Conservation (phyloP, 2,888 invertebrate species). For the Heteromyza rotundicornis region DNA sequence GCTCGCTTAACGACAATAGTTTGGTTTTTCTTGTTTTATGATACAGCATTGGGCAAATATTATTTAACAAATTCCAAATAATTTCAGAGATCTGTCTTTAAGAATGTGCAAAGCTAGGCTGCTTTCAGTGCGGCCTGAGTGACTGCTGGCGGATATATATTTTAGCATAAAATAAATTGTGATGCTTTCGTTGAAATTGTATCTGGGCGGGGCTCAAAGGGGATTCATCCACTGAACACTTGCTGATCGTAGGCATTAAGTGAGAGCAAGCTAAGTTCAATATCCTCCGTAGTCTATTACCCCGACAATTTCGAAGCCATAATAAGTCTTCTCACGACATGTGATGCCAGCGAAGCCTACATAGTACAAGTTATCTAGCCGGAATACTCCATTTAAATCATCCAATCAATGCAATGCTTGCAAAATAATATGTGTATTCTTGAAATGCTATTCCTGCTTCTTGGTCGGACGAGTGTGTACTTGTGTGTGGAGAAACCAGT, state of each 20-base stretch:
- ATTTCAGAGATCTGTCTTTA: background rate
- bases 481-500: background rate
- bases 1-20: too few species aligned
- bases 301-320: background rate
- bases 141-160: background rate
- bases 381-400: background rate
- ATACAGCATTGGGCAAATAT: background rate
- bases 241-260: too few species aligned
- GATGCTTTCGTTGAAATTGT: background rate
- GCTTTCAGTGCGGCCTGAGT: background rate
- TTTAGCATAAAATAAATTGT: background rate
- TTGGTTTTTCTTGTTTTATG: too few species aligned
- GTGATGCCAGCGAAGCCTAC: background rate
- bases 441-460: background rate
- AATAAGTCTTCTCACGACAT: background rate
- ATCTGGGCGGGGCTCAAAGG: too few species aligned
- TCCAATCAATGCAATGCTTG: background rate
- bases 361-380: background rate
- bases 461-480: background rate
- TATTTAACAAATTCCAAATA: background rate
- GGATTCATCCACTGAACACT: too few species aligned
- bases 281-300: background rate
- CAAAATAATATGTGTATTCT: too few species aligned
- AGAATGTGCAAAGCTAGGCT: background rate
- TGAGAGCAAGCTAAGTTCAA: background rate